Evolutionary conservation across 2,888 invertebrate species (phyloP).

Genomic region (Rotaria socialis): DNA sequence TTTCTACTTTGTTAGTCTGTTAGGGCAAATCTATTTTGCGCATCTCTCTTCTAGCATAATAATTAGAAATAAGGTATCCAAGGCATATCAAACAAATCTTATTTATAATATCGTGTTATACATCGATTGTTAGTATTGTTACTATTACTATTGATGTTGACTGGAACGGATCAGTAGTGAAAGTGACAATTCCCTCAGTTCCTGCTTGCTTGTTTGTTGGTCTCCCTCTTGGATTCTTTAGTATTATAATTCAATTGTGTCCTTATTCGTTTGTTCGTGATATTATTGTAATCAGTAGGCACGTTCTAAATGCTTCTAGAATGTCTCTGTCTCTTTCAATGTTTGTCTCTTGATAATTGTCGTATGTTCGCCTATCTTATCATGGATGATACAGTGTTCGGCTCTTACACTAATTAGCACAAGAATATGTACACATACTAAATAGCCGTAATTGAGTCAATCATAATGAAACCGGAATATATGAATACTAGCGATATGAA

Average conservation of each 20-base stretch:
- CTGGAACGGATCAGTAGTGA: not conserved
- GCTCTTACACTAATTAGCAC: not conserved
- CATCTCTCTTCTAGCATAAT: not conserved
- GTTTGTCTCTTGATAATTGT: not conserved
- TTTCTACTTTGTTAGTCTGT: not conserved
- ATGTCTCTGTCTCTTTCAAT: not conserved
- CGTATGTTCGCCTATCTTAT: not conserved
- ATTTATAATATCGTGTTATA: not conserved
- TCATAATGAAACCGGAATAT: not conserved
- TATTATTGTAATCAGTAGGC: not conserved
- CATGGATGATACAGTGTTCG: not conserved
- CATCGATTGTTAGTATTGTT: not conserved
- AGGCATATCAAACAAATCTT: not conserved
- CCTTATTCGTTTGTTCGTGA: not conserved
- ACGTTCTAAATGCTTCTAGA: not conserved
- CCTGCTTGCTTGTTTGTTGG: not conserved
- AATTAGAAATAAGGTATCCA: not conserved
- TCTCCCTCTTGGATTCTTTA: not conserved
- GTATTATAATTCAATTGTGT: not conserved
- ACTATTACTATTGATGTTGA: not conserved
- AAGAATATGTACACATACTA: not conserved
- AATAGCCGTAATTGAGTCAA: not conserved
- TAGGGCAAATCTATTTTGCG: not conserved
- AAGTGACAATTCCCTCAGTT: not conserved
- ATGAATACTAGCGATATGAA: not conserved